phyloP scores from a whole-genome alignment of 2,113 vertebrate species.

The Scalopus aquaticus region DNA sequence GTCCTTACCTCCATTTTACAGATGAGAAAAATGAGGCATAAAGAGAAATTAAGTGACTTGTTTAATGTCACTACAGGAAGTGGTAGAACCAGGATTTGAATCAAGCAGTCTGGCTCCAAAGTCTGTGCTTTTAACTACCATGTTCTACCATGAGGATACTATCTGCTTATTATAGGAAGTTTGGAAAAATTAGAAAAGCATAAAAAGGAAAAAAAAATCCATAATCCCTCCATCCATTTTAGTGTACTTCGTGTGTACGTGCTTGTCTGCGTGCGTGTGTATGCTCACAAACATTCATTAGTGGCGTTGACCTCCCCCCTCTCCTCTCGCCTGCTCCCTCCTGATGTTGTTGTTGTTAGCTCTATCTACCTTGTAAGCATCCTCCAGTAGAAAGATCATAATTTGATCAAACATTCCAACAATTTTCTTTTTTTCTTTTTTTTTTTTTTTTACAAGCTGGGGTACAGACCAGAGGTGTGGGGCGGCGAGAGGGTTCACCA shows the following conservation, averaged over 20 bases:
- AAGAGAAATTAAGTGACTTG: conserved; percentile 13
- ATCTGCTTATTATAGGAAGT: not conserved
- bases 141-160: not conserved
- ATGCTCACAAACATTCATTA: not conserved
- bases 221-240: not conserved
- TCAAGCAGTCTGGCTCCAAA: not conserved
- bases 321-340: not conserved
- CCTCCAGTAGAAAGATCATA: not conserved
- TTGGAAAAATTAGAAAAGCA: conserved; percentile 34
- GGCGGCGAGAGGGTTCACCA: too few species aligned
- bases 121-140: not conserved
- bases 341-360: not conserved
- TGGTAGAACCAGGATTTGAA: not conserved
- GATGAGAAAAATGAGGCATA: not conserved
- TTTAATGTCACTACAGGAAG: not conserved
- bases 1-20: not conserved
- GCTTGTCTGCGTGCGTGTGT: not conserved
- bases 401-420: conserved; percentile 21
- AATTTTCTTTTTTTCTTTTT: too few species aligned
- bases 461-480: too few species aligned
- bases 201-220: not conserved
- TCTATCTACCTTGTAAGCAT: conserved; percentile 4
- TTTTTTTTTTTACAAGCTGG: too few species aligned
- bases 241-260: not conserved
- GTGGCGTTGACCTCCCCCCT: not conserved